phyloP scores from a whole-genome alignment of 1,140 invertebrate species.

The Zaprionus ornatus region DNA sequence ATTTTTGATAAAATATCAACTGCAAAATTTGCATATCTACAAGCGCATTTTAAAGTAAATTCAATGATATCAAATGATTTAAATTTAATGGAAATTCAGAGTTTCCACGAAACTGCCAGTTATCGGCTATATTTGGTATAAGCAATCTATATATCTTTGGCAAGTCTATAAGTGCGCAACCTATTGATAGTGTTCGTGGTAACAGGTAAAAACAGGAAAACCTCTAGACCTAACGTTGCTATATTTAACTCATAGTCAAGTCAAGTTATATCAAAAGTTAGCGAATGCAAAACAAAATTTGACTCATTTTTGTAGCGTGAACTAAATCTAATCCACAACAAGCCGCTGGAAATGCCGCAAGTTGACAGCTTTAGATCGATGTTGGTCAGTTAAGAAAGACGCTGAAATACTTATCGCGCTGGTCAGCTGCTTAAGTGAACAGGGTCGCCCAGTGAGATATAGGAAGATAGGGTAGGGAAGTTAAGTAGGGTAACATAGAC shows the following conservation, averaged over 20 bases:
- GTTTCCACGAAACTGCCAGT: no score
- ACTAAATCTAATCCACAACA: slow-evolving; percentile 6
- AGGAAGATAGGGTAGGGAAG: background rate
- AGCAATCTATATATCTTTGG: background rate
- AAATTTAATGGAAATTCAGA: background rate
- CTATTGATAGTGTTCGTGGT: background rate
- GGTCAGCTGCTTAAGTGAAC: slow-evolving; percentile 32
- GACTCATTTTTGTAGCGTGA: background rate
- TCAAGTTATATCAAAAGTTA: background rate
- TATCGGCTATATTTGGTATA: no score
- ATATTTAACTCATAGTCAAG: background rate
- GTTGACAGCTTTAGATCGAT: slow-evolving; percentile 20
- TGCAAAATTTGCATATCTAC: background rate
- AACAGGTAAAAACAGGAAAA: background rate
- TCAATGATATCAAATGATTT: background rate
- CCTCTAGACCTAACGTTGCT: background rate
- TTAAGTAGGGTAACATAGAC: background rate
- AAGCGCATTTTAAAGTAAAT: background rate
- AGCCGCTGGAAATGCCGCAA: background rate
- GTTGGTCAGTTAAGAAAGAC: background rate
- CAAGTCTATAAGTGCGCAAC: no score
- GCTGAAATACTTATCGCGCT: slow-evolving; percentile 14
- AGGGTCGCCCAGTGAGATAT: background rate
- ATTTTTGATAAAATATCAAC: background rate
- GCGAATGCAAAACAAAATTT: background rate